Conservation (phyloP, 2,888 invertebrate genomes). For the Arenicola marina region DNA sequence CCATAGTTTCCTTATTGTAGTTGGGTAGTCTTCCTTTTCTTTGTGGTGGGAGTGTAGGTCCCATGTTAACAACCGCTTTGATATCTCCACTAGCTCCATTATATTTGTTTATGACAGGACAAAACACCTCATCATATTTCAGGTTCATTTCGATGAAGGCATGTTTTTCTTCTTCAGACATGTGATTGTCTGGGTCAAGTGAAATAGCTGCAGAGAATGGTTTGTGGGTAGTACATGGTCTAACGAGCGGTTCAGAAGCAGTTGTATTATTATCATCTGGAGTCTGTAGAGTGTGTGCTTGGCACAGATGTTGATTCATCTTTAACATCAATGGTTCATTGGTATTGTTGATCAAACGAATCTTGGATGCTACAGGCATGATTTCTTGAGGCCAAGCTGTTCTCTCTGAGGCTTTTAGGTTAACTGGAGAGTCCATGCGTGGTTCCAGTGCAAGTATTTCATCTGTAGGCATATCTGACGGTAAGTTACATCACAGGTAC, state of each 20-base stretch:
- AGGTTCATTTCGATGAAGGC: neutral
- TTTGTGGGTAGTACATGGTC: neutral
- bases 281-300: neutral
- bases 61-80: conserved; percentile 10
- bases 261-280: neutral
- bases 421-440: neutral
- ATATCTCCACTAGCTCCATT: conserved; percentile 10
- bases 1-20: neutral
- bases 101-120: neutral
- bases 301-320: neutral
- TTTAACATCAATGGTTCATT: neutral
- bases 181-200: conserved; percentile 1
- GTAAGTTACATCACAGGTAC: too few species aligned
- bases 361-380: neutral
- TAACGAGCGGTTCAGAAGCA: neutral
- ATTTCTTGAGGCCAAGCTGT: neutral
- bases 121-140: conserved; percentile 8
- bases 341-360: neutral
- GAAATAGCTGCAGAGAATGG: neutral
- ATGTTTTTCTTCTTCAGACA: neutral
- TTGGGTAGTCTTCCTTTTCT: conserved; percentile 10
- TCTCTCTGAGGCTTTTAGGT: neutral
- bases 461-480: neutral
- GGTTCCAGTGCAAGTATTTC: neutral
- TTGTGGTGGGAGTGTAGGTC: conserved; percentile 11